phyloP scores from a whole-genome alignment of 2,797 vertebrate species.

The Champsocephalus esox region DNA sequence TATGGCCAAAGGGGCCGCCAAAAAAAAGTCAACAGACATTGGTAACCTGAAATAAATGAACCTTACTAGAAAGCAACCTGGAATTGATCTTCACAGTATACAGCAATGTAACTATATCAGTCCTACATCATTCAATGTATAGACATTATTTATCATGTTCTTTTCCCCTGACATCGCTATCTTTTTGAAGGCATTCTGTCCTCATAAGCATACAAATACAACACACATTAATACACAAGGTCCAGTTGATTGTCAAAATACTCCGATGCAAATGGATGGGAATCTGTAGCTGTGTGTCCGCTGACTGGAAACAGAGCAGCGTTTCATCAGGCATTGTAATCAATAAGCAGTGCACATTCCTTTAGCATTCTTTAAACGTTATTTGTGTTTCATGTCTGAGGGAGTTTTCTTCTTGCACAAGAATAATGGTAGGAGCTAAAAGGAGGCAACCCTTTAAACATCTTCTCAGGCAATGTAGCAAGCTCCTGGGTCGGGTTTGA shows the following conservation, averaged over 20 bases:
- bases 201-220: conserved; percentile 66
- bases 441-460: conserved; percentile 80
- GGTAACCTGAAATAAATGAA: not conserved
- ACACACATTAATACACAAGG: conserved; percentile 24
- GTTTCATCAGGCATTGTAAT: conserved; percentile 62
- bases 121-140: not conserved
- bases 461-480: conserved; percentile 86
- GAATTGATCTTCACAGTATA: not conserved
- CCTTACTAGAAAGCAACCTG: not conserved
- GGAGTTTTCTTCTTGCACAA: conserved; percentile 46
- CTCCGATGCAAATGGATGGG: conserved; percentile 64
- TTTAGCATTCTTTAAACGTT: conserved; percentile 65
- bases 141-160: not conserved
- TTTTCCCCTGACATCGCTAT: not conserved
- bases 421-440: conserved; percentile 47
- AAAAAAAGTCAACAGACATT: no score
- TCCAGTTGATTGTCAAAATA: conserved; percentile 40
- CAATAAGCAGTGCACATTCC: conserved; percentile 78
- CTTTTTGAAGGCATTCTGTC: conserved; percentile 32
- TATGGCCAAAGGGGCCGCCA: no score
- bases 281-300: conserved; percentile 40
- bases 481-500: conserved; percentile 85
- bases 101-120: not conserved
- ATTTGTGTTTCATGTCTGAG: conserved; percentile 11
- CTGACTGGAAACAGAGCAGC: conserved; percentile 45